A percentile compares a stretch with the other conserved stretches of the same genome.
phyloP scores from a whole-genome alignment of 2,888 invertebrate species.

The Aleiodes testaceus region DNA sequence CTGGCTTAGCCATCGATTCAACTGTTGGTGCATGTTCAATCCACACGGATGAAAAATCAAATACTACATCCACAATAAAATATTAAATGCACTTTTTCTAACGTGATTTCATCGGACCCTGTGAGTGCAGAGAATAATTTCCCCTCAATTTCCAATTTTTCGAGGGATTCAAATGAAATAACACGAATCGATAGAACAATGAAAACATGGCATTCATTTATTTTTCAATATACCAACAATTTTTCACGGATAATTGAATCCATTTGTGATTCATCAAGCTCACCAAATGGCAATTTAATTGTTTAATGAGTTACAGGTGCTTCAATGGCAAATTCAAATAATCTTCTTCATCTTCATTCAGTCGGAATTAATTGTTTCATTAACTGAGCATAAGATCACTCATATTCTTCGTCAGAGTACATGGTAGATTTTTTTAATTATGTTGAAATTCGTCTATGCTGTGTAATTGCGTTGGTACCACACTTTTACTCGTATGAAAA shows the following conservation, averaged over 20 bases:
- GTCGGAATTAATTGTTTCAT: neutral
- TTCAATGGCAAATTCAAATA: neutral
- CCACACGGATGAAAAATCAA: neutral
- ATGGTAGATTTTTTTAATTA: slow-evolving; percentile 1
- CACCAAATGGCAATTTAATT: neutral
- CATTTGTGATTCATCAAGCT: neutral
- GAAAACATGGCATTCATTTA: neutral
- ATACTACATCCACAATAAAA: neutral
- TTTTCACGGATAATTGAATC: neutral
- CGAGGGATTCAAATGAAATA: neutral
- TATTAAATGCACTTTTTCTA: neutral
- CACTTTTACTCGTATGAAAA: slow-evolving; percentile 1
- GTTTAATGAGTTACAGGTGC: neutral
- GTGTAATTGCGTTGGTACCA: neutral
- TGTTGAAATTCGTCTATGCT: neutral
- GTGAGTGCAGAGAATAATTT: neutral
- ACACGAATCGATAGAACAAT: neutral
- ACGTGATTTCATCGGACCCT: neutral
- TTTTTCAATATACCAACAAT: slow-evolving; percentile 7
- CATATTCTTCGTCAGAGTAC: neutral
- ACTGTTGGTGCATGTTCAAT: slow-evolving; percentile 1
- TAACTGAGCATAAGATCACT: neutral
- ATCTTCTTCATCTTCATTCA: slow-evolving; percentile 1
- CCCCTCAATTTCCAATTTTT: neutral
- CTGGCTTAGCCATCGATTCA: slow-evolving; percentile 23